Evolutionary conservation across 2,888 invertebrate genomes (phyloP).

Genomic region (Dyspetes luteomarginatus): DNA sequence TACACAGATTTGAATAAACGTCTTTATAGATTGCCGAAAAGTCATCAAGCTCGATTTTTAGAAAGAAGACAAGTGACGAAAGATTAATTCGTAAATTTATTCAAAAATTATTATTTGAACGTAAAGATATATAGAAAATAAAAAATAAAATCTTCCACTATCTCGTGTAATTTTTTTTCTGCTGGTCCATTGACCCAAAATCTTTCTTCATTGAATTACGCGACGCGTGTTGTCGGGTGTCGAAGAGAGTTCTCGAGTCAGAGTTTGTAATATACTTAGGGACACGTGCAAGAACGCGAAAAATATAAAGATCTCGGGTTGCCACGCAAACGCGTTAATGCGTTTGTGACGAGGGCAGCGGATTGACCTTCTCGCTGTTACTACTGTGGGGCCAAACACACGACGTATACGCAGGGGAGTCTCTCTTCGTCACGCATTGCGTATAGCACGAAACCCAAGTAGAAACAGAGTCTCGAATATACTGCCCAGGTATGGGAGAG

Average conservation of each 20-base stretch:
- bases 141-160: not conserved
- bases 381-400: too few relatives aligned
- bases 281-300: slow-evolving; percentile 43
- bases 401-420: too few relatives aligned
- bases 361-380: too few relatives aligned
- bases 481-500: slow-evolving; percentile 11
- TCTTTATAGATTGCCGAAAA: too few relatives aligned
- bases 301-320: slow-evolving; percentile 58
- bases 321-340: slow-evolving; percentile 10
- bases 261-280: not conserved
- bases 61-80: too few relatives aligned
- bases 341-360: slow-evolving; percentile 32
- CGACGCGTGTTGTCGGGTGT: not conserved
- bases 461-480: slow-evolving; percentile 31
- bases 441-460: slow-evolving; percentile 47
- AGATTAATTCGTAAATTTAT: too few relatives aligned
- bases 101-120: too few relatives aligned
- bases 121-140: too few relatives aligned
- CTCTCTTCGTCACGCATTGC: not conserved
- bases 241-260: not conserved
- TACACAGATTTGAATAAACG: too few relatives aligned
- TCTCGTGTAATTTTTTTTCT: not conserved
- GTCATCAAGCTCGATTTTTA: too few relatives aligned
- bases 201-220: slow-evolving; percentile 28
- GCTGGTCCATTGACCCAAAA: slow-evolving; percentile 30